Base-by-base conservation (phyloP, 2,888 invertebrate genomes). In the Tetranychus piercei region DNA sequence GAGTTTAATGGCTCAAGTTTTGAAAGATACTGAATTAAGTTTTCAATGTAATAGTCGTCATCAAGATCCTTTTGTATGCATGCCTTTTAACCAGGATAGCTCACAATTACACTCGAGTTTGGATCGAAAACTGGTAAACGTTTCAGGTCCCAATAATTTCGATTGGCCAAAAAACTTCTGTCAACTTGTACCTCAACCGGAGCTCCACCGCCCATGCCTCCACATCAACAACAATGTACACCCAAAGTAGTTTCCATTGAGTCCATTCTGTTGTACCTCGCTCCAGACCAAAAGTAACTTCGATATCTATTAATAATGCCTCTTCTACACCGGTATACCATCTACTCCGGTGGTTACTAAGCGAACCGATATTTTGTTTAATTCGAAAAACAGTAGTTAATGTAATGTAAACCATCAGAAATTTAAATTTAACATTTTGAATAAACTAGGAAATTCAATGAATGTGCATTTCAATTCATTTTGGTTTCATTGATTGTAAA, bases 181-280 rank as follows among this genome's bases (percentile, higher is more conserved):
- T 22, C 20, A 23, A 8, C 55, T 55, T 55, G 55, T 6, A 55
- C 55, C 55, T 7, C 6, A 15, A 55, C 55, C 15, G 55, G 55
- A 55, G 55, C 15, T 15, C 55, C 55, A 55, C 55, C 55, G 15
- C 55, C 55, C 9, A 55, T 55, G 7, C 55, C 18, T 23, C 73
- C 18, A 15, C 65, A 67, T 6, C 73, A 15, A 73, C 67, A 67
- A 44, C 67, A 74, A 74, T 22, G 18, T 34, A 15, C 72, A 64
- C 23, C 73, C 75, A 76, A 77, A 18, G 78, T 34, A 34, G 34
- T 80, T 64, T 34, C 69, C 5, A 79, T 81, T 9, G 88, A 89
- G 82, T 76, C 92, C 92, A 3, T n/a, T 90, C 90, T 78, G 90
- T 92, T 43, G 89, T 89, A 73, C 91, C 91, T 3, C 84, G 91